Conservation (phyloP, 2,113 vertebrate species). For the Helogale parvula region DNA sequence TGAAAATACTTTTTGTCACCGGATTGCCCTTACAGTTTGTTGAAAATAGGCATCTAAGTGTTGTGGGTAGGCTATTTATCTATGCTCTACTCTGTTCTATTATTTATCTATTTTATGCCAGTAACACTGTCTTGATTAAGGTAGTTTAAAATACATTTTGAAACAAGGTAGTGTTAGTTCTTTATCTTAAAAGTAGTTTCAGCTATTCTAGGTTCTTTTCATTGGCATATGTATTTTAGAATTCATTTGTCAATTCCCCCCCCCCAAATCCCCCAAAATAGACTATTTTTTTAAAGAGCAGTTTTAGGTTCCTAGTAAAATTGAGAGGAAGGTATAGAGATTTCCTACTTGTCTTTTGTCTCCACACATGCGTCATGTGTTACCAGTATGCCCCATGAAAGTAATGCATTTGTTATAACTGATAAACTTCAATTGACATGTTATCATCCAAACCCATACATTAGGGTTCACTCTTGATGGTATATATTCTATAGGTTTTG, state of each 20-base stretch:
- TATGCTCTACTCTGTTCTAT: not conserved
- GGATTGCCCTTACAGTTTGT: not conserved
- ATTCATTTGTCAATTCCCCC: not conserved
- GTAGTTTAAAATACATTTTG: not conserved
- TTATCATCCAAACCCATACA: not conserved
- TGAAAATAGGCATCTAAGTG: not conserved
- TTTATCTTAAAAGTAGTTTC: not conserved
- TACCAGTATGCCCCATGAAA: not conserved
- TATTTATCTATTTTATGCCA: not conserved
- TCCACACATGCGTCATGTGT: not conserved
- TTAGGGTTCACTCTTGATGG: not conserved
- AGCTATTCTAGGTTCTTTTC: not conserved
- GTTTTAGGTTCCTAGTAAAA: not conserved
- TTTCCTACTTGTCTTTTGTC: accelerated
- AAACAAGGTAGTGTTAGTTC: not conserved
- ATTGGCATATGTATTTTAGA: not conserved
- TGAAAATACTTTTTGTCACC: not conserved
- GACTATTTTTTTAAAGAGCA: not conserved
- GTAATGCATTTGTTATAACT: too few relatives aligned
- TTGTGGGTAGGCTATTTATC: not conserved
- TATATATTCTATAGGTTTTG: not conserved
- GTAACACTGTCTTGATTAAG: not conserved
- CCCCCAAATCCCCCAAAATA: not conserved
- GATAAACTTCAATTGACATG: not conserved
- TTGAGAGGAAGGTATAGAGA: not conserved